Evolutionary conservation across 1,140 invertebrate genomes (phyloP).

Genomic region (Fragariocoptes setiger): DNA sequence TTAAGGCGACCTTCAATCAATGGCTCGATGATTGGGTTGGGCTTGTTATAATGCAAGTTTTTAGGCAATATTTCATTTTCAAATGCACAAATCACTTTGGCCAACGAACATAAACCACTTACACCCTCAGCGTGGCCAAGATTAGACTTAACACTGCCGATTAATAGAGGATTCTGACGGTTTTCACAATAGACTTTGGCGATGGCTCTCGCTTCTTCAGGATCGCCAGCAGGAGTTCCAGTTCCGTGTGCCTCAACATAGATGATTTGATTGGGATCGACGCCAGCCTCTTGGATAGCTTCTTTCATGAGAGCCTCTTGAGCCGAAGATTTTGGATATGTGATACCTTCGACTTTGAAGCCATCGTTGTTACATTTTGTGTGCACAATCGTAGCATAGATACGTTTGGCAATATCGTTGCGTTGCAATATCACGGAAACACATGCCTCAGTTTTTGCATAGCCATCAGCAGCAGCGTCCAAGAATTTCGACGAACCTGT

Average conservation of each 20-base stretch:
- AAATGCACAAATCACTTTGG: slow-evolving; percentile 21
- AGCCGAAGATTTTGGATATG: slow-evolving; percentile 52
- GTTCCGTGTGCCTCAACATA: slow-evolving; percentile 91
- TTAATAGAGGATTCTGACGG: slow-evolving; percentile 28
- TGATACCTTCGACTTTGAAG: slow-evolving; percentile 44
- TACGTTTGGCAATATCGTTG: slow-evolving; percentile 16
- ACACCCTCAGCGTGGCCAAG: slow-evolving; percentile 68
- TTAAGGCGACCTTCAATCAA: slow-evolving; percentile 40
- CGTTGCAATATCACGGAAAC: slow-evolving; percentile 22
- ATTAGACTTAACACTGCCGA: slow-evolving; percentile 75
- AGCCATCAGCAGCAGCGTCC: slow-evolving; percentile 9
- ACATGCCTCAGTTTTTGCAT: slow-evolving; percentile 17
- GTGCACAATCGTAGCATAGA: slow-evolving; percentile 28
- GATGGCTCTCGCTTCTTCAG: slow-evolving; percentile 54
- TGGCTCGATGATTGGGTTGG: slow-evolving; percentile 22
- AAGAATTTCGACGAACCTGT: slow-evolving; percentile 9
- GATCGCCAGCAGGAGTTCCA: slow-evolving; percentile 36
- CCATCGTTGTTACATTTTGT: slow-evolving; percentile 63
- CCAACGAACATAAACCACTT: slow-evolving; percentile 29
- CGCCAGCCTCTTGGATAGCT: slow-evolving; percentile 40
- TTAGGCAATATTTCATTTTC: slow-evolving; percentile 20
- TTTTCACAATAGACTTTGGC: slow-evolving; percentile 19
- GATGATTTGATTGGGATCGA: slow-evolving; percentile 42
- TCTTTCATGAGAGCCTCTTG: slow-evolving; percentile 55
- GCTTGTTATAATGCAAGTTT: slow-evolving; percentile 22